Percentiles rank a stretch among this genome's conserved stretches.
These are phyloP conservation scores for Thysanoteuthis rhombus DNA, from an alignment of 2,888 invertebrate species.

Conservation along the genomic window DNA sequence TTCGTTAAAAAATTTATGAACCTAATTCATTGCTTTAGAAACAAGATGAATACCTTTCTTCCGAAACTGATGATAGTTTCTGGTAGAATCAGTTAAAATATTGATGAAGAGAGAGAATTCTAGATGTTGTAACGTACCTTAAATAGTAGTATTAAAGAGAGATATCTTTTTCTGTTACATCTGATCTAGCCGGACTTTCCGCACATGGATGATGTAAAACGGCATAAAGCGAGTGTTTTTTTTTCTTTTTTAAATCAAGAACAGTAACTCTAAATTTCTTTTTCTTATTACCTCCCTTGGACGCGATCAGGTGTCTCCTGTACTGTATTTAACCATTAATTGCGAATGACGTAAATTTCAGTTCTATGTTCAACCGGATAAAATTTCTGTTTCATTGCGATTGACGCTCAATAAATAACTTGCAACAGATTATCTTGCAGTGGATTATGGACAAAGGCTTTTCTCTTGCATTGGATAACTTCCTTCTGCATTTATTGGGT, in stretches of 20 bases:
- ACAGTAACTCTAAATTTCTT: slow-evolving; percentile 14
- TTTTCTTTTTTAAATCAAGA: not conserved
- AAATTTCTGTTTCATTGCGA: too few species aligned
- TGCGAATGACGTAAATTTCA: too few species aligned
- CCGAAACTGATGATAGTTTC: not conserved
- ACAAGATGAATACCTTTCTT: not conserved
- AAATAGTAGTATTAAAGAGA: not conserved
- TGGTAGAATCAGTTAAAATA: not conserved
- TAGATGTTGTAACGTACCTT: not conserved
- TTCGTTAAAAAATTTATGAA: too few species aligned
- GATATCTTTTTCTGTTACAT: not conserved
- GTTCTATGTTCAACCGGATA: too few species aligned
- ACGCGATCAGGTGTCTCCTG: not conserved
- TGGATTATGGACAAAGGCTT: too few species aligned
- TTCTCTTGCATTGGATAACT: too few species aligned
- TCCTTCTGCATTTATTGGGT: too few species aligned
- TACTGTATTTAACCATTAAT: too few species aligned
- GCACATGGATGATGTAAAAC: not conserved
- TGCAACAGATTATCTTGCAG: too few species aligned
- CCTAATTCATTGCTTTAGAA: not conserved
- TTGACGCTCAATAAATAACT: too few species aligned
- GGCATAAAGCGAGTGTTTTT: not conserved
- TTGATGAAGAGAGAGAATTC: not conserved
- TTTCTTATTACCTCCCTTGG: not conserved
- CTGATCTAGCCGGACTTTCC: not conserved